These are phyloP conservation scores for Adelognathus sp. DNA, from an alignment of 2,888 invertebrate species.

Conservation along the genomic window DNA sequence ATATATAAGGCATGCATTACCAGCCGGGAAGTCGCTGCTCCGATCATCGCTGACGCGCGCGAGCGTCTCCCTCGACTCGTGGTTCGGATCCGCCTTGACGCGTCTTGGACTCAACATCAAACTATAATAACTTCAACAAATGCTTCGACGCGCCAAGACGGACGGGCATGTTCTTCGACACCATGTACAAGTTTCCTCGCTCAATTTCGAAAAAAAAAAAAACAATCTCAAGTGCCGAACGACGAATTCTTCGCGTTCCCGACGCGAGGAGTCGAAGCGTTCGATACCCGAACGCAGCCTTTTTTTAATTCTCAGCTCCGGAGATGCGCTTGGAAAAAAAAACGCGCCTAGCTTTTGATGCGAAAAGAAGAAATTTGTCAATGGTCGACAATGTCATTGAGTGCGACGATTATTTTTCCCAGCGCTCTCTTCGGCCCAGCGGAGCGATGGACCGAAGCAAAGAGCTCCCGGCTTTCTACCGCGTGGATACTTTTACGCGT, in stretches of 20 bases:
- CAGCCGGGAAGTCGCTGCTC: conserved; percentile 71
- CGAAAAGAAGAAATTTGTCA: too few relatives aligned
- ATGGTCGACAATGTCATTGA: neutral
- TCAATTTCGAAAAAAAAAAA: neutral
- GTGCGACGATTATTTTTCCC: neutral
- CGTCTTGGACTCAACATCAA: conserved; percentile 61
- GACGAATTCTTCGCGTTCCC: neutral
- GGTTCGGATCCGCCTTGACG: neutral
- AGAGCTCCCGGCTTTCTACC: conserved; percentile 42
- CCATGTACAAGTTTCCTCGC: neutral
- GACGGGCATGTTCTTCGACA: conserved; percentile 14
- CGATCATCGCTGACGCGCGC: conserved; percentile 22
- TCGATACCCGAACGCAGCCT: too few relatives aligned
- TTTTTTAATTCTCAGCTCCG: too few relatives aligned
- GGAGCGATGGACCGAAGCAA: conserved; percentile 43
- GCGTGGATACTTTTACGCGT: conserved; percentile 38
- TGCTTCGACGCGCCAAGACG: conserved; percentile 63
- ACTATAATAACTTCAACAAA: conserved; percentile 71
- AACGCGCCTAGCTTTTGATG: too few relatives aligned
- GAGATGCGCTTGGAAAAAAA: too few relatives aligned
- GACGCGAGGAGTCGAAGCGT: too few relatives aligned
- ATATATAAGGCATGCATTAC: conserved; percentile 78
- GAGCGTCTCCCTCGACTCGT: neutral
- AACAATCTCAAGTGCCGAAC: neutral
- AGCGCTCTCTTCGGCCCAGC: neutral